phyloP scores from a whole-genome alignment of 2,888 invertebrate genomes.

The Drosophila stalkeri region DNA sequence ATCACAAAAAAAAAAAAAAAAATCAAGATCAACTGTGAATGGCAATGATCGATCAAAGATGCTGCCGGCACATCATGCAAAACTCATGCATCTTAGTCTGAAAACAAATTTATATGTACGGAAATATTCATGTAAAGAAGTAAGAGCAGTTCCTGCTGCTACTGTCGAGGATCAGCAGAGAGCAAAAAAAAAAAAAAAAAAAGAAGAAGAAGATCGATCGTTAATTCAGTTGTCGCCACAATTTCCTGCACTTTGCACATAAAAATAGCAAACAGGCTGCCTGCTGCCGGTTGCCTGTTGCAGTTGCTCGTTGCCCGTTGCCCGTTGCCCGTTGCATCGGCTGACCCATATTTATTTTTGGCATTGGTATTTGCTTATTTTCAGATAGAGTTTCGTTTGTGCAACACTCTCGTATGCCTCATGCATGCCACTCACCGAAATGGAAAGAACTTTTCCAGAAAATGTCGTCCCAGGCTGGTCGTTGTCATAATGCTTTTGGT shows the following conservation, averaged over 20 bases:
- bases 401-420: neutral
- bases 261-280: constrained; percentile 41
- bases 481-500: constrained; percentile 61
- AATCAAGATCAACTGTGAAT: neutral
- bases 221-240: constrained; percentile 20
- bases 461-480: constrained; percentile 71
- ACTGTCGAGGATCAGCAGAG: constrained; percentile 19
- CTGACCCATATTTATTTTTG: constrained; percentile 78
- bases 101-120: neutral
- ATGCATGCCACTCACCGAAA: constrained; percentile 68
- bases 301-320: constrained; percentile 17
- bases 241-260: constrained; percentile 38
- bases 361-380: constrained; percentile 54
- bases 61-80: neutral
- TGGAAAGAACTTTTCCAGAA: constrained; percentile 77
- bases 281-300: constrained; percentile 17
- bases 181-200: neutral
- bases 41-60: constrained; percentile 2
- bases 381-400: neutral
- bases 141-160: constrained; percentile 3
- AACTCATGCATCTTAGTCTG: constrained; percentile 10
- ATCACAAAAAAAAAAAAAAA: neutral
- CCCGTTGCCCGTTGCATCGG: constrained; percentile 40
- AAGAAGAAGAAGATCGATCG: constrained; percentile 32
- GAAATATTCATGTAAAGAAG: neutral